Conservation (phyloP, 2,113 vertebrate species). For the Boulengeromyrus knoepffleri region DNA sequence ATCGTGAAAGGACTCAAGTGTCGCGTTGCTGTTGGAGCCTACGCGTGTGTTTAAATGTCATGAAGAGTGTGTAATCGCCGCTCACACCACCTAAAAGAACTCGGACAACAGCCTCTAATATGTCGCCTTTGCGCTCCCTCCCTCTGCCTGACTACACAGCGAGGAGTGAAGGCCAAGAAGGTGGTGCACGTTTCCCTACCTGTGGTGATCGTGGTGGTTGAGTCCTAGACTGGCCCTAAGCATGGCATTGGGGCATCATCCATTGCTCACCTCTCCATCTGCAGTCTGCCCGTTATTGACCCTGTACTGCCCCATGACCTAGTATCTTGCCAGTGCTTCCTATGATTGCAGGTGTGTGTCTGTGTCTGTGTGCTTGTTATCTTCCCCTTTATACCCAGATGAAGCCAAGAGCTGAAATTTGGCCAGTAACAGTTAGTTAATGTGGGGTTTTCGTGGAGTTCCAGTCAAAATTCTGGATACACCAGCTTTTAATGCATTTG, state of each 20-base stretch:
- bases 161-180: conserved; percentile 88
- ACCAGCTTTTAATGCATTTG: background rate
- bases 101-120: conserved; percentile 34
- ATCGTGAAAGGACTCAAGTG: background rate
- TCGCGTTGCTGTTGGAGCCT: background rate
- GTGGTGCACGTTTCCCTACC: conserved; percentile 70
- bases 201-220: conserved; percentile 38
- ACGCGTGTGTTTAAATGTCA: background rate
- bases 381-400: background rate
- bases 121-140: conserved; percentile 29
- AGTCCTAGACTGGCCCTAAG: conserved; percentile 43
- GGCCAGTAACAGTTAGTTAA: background rate
- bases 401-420: background rate
- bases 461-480: background rate
- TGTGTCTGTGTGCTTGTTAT: background rate
- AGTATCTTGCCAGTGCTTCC: background rate
- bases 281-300: background rate
- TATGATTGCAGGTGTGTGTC: background rate
- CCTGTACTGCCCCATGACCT: background rate
- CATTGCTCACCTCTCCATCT: conserved; percentile 24
- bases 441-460: background rate
- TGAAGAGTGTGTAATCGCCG: background rate
- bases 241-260: conserved; percentile 42
- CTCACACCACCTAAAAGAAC: conserved; percentile 5
- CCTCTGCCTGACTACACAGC: conserved; percentile 67